Percentiles rank a stretch among this genome's conserved stretches.
Evolutionary conservation across 2,888 invertebrate species (phyloP).

Genomic region (Megastigmus dorsalis): DNA sequence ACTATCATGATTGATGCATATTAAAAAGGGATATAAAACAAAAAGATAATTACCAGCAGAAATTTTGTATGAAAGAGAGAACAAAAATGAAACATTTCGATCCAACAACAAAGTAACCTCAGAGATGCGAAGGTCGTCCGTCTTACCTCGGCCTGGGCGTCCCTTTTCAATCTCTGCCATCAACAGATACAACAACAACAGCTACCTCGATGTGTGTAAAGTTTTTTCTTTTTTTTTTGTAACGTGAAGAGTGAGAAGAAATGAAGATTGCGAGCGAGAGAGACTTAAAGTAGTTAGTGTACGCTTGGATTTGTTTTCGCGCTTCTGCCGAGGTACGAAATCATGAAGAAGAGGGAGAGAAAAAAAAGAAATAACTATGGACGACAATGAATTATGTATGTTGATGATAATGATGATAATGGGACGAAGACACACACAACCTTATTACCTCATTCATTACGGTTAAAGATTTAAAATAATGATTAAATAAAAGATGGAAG

Average conservation of each 20-base stretch:
- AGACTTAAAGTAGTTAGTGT: conserved; percentile 5
- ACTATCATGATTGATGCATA: too few relatives aligned
- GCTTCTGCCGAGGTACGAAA: conserved; percentile 23
- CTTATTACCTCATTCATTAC: conserved; percentile 74
- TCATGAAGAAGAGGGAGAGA: neutral
- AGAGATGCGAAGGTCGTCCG: conserved; percentile 9
- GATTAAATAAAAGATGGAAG: conserved; percentile 56
- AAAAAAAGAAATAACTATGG: neutral
- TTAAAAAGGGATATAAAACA: too few relatives aligned
- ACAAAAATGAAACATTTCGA: neutral
- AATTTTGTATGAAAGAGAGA: too few relatives aligned
- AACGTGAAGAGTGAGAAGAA: neutral
- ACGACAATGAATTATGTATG: conserved; percentile 31
- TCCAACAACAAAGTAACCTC: conserved; percentile 18
- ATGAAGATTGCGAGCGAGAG: neutral
- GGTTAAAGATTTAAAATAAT: conserved; percentile 71
- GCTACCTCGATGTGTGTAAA: conserved; percentile 31
- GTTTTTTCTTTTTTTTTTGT: conserved; percentile 14
- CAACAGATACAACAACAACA: conserved; percentile 1
- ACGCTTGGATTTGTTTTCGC: neutral
- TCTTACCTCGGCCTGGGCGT: conserved; percentile 40
- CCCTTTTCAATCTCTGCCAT: conserved; percentile 23
- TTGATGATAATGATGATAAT: conserved; percentile 34
- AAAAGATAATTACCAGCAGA: too few relatives aligned
- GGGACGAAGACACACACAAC: conserved; percentile 67